Conservation (phyloP, 2,113 vertebrate species). For the Excalfactoria chinensis region DNA sequence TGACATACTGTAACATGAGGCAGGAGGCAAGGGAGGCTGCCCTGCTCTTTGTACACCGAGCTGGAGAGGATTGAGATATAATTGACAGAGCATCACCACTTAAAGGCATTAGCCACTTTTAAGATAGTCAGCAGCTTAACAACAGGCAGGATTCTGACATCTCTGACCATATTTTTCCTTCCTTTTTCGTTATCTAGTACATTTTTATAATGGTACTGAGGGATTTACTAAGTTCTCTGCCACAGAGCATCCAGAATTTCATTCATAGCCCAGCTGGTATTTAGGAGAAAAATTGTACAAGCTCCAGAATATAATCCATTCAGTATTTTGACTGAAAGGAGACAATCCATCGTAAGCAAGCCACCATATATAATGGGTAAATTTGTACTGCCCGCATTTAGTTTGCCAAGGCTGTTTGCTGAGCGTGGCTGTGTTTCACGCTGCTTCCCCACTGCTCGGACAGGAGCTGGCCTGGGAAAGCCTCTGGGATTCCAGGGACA, state of each 20-base stretch:
- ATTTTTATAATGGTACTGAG: neutral
- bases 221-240: neutral
- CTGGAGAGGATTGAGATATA: conserved; percentile 21
- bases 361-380: neutral
- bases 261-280: neutral
- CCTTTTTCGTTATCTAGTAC: neutral
- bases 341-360: neutral
- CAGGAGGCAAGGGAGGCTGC: conserved; percentile 33
- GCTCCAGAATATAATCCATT: neutral
- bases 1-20: conserved; percentile 61
- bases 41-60: neutral
- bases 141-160: neutral
- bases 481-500: neutral
- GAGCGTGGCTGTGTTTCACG: accelerated
- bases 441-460: neutral
- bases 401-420: neutral
- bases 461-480: neutral
- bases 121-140: neutral
- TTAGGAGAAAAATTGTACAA: neutral
- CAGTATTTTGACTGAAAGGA: conserved; percentile 25
- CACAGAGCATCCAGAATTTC: neutral
- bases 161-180: neutral
- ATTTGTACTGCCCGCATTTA: neutral
- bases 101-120: neutral
- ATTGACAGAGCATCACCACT: neutral